These are phyloP conservation scores for Cepphus grylle DNA, from an alignment of 2,113 vertebrate genomes.

Conservation along the genomic window DNA sequence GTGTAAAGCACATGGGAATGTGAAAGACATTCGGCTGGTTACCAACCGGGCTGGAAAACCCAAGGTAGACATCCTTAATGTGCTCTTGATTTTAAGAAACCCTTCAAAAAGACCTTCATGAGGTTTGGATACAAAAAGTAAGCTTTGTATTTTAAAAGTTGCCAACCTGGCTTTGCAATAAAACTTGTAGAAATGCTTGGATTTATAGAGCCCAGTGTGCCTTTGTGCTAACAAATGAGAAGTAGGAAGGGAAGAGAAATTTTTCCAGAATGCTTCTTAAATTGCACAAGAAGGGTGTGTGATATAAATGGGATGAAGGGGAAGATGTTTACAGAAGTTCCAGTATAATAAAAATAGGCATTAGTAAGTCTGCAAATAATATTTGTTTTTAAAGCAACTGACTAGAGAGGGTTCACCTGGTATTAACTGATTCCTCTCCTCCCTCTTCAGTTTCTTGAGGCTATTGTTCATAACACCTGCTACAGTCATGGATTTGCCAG, in stretches of 20 bases:
- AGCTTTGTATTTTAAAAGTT: neutral
- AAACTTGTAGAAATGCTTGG: neutral
- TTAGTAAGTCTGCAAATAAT: neutral
- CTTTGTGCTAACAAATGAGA: neutral
- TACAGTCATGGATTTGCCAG: neutral
- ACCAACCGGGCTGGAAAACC: constrained; percentile 94
- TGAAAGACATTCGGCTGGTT: constrained; percentile 90
- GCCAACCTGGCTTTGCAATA: neutral
- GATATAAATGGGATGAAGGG: neutral
- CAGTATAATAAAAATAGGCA: neutral
- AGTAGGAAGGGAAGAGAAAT: neutral
- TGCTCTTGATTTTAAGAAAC: neutral
- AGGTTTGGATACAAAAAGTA: neutral
- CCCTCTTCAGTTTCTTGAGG: neutral
- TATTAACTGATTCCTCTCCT: neutral
- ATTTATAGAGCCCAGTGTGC: neutral
- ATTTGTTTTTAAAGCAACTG: neutral
- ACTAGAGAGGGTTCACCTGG: neutral
- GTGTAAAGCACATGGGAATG: constrained; percentile 83
- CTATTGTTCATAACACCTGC: neutral
- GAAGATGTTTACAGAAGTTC: neutral
- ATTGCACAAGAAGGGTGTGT: neutral
- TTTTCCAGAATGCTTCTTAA: neutral
- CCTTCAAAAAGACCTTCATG: neutral
- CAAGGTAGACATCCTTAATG: constrained; percentile 76